Evolutionary conservation across 2,113 vertebrate species (phyloP).

Genomic region (Phalacrocorax carbo): DNA sequence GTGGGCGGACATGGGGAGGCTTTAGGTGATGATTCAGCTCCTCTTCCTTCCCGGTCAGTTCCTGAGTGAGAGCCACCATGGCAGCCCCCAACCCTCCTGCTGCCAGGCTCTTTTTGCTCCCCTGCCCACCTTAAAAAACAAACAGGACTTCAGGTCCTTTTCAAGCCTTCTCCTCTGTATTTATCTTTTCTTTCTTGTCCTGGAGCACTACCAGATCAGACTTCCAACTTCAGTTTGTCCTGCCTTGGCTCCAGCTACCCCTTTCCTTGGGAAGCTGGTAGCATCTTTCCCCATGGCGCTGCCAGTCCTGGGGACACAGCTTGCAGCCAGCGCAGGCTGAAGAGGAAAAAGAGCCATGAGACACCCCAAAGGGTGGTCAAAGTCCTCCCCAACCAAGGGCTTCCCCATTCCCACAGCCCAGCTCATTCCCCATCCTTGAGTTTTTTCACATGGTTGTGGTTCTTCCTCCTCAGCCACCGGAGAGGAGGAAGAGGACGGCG

Average conservation of each 20-base stretch:
- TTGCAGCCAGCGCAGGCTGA: background rate
- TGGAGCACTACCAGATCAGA: background rate
- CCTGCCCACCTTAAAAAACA: background rate
- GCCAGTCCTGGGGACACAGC: background rate
- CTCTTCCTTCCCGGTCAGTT: no score
- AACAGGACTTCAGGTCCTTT: background rate
- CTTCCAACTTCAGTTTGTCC: background rate
- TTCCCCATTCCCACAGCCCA: fast-evolving
- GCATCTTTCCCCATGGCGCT: background rate
- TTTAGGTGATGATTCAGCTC: background rate
- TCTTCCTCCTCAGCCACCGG: background rate
- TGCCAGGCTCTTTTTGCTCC: background rate
- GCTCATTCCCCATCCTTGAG: background rate
- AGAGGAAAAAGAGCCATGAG: background rate
- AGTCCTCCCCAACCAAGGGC: background rate
- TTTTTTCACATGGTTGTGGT: background rate
- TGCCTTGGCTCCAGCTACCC: background rate
- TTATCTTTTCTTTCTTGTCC: background rate
- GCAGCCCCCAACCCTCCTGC: background rate
- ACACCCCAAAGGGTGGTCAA: fast-evolving
- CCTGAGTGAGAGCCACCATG: background rate
- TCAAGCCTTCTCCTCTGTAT: background rate
- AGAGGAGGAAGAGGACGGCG: background rate
- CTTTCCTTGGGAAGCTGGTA: background rate
- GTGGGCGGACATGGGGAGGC: background rate